phyloP scores from a whole-genome alignment of 2,888 invertebrate species.

The Salticus scenicus region DNA sequence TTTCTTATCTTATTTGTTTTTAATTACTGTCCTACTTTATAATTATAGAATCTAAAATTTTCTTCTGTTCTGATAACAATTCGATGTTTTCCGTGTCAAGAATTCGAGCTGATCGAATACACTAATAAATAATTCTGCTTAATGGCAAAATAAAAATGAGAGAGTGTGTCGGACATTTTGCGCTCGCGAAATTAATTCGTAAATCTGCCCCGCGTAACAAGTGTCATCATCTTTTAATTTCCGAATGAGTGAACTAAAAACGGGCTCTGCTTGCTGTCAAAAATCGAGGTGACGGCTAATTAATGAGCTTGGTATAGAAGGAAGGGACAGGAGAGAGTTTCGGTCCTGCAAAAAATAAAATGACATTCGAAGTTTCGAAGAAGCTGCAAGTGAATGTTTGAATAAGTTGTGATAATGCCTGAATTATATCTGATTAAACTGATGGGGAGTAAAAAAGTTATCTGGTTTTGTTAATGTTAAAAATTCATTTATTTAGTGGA shows the following conservation, averaged over 20 bases:
- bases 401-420: neutral
- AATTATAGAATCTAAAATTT: too few species aligned
- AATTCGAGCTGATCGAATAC: neutral
- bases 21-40: too few species aligned
- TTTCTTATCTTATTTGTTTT: too few species aligned
- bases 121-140: neutral
- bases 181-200: slow-evolving; percentile 59
- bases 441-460: too few species aligned
- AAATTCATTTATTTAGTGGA: too few species aligned
- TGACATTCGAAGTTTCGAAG: neutral
- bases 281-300: slow-evolving; percentile 60
- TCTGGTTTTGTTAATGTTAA: too few species aligned
- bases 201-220: slow-evolving; percentile 55
- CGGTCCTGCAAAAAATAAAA: neutral
- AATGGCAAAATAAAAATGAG: slow-evolving; percentile 25
- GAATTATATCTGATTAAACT: too few species aligned
- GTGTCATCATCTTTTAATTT: slow-evolving; percentile 68
- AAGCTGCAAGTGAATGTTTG: slow-evolving; percentile 43
- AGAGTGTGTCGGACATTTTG: neutral
- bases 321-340: neutral
- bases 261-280: slow-evolving; percentile 39
- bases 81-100: too few species aligned
- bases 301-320: slow-evolving; percentile 38
- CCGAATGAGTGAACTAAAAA: slow-evolving; percentile 65
- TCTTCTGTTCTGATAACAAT: too few species aligned